Conservation (phyloP, 2,797 vertebrate genomes). For the Xenops minutus region DNA sequence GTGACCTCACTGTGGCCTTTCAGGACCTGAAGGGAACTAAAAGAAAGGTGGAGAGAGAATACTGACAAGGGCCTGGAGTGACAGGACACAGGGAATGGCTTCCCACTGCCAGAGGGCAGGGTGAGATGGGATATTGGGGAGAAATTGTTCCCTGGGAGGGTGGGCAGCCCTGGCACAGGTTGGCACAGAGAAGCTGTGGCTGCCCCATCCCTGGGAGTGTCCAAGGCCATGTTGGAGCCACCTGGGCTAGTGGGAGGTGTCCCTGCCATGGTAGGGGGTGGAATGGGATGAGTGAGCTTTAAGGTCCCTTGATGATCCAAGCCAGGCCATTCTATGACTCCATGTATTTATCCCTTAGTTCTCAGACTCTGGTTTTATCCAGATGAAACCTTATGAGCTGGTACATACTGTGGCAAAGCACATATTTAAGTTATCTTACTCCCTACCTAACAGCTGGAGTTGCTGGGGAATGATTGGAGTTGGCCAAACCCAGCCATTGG, state of each 20-base stretch:
- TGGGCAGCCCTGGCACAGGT: background rate
- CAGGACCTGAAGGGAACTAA: background rate
- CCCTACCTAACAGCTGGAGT: background rate
- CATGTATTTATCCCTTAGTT: accelerated
- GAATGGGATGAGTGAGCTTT: background rate
- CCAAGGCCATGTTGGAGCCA: background rate
- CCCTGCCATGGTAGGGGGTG: background rate
- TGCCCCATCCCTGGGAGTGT: background rate
- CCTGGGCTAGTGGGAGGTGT: background rate
- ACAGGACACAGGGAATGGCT: background rate
- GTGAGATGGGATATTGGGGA: background rate
- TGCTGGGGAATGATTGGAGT: background rate
- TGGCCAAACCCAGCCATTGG: background rate
- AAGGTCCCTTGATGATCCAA: background rate
- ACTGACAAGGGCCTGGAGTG: background rate
- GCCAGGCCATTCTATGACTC: background rate
- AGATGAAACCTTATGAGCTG: background rate
- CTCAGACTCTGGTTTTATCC: background rate
- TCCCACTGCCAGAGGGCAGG: background rate
- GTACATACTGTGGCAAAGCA: background rate
- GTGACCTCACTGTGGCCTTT: background rate
- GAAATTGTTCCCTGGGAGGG: accelerated
- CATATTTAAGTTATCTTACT: background rate
- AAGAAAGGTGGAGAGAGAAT: background rate
- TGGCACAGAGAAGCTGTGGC: background rate